Base-by-base conservation (phyloP, 2,888 invertebrate genomes). In the Eupithecia vulgata region DNA sequence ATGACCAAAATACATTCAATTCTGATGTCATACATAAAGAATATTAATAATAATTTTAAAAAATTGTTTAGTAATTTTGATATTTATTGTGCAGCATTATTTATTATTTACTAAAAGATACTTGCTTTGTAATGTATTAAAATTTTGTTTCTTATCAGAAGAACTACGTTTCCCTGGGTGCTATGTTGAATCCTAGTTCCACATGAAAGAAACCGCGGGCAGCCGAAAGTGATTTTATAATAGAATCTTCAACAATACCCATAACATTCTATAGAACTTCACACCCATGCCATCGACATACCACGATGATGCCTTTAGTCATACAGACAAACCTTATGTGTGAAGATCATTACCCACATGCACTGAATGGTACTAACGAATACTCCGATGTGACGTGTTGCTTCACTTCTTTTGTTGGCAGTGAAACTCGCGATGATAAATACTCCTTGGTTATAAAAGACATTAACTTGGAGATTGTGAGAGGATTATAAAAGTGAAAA, bases 321-420 rank as follows among this genome's bases (percentile, higher is more conserved):
- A 52, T n/a, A 52, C 48, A n/a, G 48, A 48, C 52, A 21, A 21
- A 52, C 52, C 52, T 81, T 80, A 79, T 68, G 76, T 81, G 84
- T 81, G 76, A 85, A 82, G 71, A 75, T 57, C 52, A 67, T 52
- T 52, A 52, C 21, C 52, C 52, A 52, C 62, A 35, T 37, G 62
- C 78, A 76, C 70, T 85, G 81, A 85, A 86, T 84, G 76, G 72
- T 75, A 74, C 82, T 87, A 87, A 87, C 87, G 87, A 87, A 86
- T 76, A 65, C 81, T 81, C 70, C 72, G 71, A 76, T 77, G 77
- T 81, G 59, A 68, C 73, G 67, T 73, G 76, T 62, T 35, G 35
- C 61, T 61, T 62, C 62, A 35, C 35, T n/a, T 62, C 62, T n/a
- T 52, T 52, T 52, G 52, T 52, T 62, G 62, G 17, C 13, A 12